Conservation (phyloP, 2,113 vertebrate genomes). For the Colossoma macropomum region DNA sequence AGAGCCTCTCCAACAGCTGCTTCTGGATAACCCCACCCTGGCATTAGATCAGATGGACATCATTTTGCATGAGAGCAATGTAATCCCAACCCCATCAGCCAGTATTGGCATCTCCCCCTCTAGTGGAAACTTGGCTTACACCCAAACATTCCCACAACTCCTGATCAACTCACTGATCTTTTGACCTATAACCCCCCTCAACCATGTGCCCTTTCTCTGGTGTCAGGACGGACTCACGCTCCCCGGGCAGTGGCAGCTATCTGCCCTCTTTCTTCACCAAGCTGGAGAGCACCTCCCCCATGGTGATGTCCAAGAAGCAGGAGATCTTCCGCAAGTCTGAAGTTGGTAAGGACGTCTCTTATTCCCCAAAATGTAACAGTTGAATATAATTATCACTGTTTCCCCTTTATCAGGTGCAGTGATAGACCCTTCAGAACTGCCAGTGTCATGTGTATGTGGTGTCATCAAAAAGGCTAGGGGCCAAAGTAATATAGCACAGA, state of each 20-base stretch:
- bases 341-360: slow-evolving; percentile 87
- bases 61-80: slow-evolving; percentile 1
- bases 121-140: slow-evolving; percentile 33
- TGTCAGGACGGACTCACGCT: slow-evolving; percentile 91
- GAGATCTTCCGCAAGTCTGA: slow-evolving; percentile 99
- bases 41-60: slow-evolving; percentile 14
- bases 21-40: neutral
- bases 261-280: slow-evolving; percentile 97
- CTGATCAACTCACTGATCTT: neutral
- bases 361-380: neutral
- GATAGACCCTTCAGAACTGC: too few relatives aligned
- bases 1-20: neutral
- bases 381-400: too few relatives aligned
- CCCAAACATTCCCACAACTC: neutral
- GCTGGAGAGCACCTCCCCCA: slow-evolving; percentile 94
- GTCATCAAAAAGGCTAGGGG: too few relatives aligned
- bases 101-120: neutral
- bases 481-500: too few relatives aligned
- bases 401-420: too few relatives aligned
- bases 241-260: slow-evolving; percentile 91
- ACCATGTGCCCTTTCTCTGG: slow-evolving; percentile 8
- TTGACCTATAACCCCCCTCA: neutral
- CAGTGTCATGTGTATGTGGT: too few relatives aligned
- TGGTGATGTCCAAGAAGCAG: slow-evolving; percentile 99
- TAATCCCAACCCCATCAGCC: neutral